These are phyloP conservation scores for Perizoma affinitatum DNA, from an alignment of 2,888 invertebrate genomes.

Conservation along the genomic window DNA sequence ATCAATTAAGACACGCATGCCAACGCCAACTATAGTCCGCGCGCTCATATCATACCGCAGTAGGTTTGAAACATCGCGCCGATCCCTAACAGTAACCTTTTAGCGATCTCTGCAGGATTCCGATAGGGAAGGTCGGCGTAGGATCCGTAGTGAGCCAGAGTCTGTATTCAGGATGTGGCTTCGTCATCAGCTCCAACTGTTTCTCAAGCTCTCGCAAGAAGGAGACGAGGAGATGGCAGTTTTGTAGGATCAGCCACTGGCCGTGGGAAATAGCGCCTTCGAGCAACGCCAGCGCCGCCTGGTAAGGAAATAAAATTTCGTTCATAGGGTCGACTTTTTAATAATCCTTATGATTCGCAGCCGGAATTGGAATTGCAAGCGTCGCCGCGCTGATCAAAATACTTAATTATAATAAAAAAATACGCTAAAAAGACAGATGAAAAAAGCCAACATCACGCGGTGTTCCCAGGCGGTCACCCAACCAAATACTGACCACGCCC, in stretches of 20 bases:
- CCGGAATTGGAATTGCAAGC: no score
- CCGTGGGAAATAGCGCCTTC: slow-evolving; percentile 89
- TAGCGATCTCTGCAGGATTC: slow-evolving; percentile 92
- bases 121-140: slow-evolving; percentile 93
- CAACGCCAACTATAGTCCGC: no score
- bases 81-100: slow-evolving; percentile 83
- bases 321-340: no score
- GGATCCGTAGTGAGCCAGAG: slow-evolving; percentile 97
- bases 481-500: slow-evolving; percentile 71
- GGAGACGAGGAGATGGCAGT: slow-evolving; percentile 92
- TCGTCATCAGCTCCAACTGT: slow-evolving; percentile 89
- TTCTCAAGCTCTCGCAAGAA: slow-evolving; percentile 94
- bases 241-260: slow-evolving; percentile 96
- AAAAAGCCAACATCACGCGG: slow-evolving; percentile 62
- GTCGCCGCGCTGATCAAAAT: no score
- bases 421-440: slow-evolving; percentile 49
- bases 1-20: no score
- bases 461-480: slow-evolving; percentile 69
- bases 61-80: no score
- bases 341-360: no score
- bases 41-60: no score
- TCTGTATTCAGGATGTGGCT: slow-evolving; percentile 95
- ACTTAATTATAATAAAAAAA: background rate
- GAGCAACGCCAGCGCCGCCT: slow-evolving; percentile 88
- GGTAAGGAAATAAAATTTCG: background rate